Base-by-base conservation (phyloP, 1,140 invertebrate species). In the Drosophila bipectinata region DNA sequence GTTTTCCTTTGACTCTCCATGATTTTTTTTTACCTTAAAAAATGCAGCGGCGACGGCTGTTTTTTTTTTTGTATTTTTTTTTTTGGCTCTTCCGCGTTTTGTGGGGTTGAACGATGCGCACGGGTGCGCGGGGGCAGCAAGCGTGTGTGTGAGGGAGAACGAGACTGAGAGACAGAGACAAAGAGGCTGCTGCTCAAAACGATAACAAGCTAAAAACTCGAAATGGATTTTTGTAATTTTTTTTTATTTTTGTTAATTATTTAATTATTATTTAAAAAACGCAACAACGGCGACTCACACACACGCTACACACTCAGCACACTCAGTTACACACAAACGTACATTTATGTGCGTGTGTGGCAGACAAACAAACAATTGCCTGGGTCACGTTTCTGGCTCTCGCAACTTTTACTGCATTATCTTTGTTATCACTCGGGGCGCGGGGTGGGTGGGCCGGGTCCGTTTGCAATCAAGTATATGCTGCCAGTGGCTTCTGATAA, bases 331-430 rank as follows among this genome's bases (percentile, higher is more conserved):
- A 66, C 60, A 75, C 72, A 44, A 18, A 59, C 53, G 72, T 39
- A 37, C 28, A 41, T 30, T 39, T n/a, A 26, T 48, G 47, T 30
- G 14, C 4, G 14, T 52, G 55, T 45, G 62, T 47, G 62, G 62
- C 56, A 72, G 67, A 55, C 72, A 73, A 74, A 74, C 60, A 74
- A 73, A 74, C 72, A 66, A 69, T 66, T 75, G 74, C 78, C 72
- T 82, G 84, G 84, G 82, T 87, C 75, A 87, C 81, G 82, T 85
- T 85, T 76, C 72, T 68, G 55, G 54, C 71, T 76, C 63, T 62
- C 57, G 59, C 60, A 67, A 69, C 63, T 71, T 53, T 60, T 74
- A 60, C 52, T 67, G 71, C 71, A 84, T 75, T 78, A 87, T 75
- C 83, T 81, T 58, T 77, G 64, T 72, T 83, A 79, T 83, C 75